Percentiles rank a stretch among this genome's conserved stretches.
Conservation (phyloP, 1,140 invertebrate genomes). For the Zaprionus tsacasi region DNA sequence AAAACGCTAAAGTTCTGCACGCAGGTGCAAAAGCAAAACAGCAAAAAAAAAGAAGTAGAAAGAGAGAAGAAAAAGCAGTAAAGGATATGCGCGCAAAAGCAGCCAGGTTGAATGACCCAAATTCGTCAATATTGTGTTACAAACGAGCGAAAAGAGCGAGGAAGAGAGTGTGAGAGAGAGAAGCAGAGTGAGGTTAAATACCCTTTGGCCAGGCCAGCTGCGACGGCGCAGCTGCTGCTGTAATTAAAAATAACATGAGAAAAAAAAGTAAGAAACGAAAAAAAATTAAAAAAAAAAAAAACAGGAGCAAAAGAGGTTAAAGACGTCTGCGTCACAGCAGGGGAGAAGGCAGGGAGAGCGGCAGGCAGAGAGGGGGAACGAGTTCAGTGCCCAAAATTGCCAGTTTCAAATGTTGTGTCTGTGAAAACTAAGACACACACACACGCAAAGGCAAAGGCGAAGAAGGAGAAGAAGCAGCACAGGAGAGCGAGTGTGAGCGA, state of each 20-base stretch:
- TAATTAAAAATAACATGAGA: constrained; percentile 72
- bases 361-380: constrained; percentile 1
- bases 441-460: not conserved
- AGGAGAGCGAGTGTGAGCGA: constrained; percentile 5
- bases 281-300: constrained; percentile 7
- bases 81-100: constrained; percentile 26
- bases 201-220: constrained; percentile 64
- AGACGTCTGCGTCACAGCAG: constrained; percentile 25
- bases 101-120: constrained; percentile 67
- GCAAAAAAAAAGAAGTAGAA: constrained; percentile 10
- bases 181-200: constrained; percentile 53
- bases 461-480: not conserved
- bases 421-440: constrained; percentile 17
- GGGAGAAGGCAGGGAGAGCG: not conserved
- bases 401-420: constrained; percentile 17
- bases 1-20: too few relatives aligned
- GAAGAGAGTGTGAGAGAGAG: constrained; percentile 11
- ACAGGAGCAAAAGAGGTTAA: constrained; percentile 31
- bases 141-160: not conserved
- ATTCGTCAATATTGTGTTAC: constrained; percentile 63
- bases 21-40: constrained; percentile 50
- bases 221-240: constrained; percentile 73
- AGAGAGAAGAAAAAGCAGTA: constrained; percentile 8
- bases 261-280: not conserved
- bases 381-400: constrained; percentile 56